Evolutionary conservation across 2,113 vertebrate species (phyloP).

Genomic region (Notothenia rossii): DNA sequence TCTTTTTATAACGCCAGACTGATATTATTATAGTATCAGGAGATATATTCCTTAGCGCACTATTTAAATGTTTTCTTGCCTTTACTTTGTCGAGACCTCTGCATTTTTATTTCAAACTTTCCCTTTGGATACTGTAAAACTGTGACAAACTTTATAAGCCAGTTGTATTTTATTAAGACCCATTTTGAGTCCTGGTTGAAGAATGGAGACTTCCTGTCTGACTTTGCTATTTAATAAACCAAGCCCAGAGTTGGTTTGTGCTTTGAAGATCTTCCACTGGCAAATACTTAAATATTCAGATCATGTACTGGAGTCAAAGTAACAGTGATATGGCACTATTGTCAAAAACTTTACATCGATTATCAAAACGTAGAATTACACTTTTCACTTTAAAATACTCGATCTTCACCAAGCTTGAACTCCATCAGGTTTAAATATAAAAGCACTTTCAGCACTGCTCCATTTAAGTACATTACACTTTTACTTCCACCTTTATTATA

Average conservation of each 20-base stretch:
- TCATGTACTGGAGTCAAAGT: not conserved
- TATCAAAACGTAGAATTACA: too few species aligned
- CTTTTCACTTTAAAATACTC: too few species aligned
- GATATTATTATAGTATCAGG: constrained; percentile 74
- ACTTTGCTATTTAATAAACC: constrained; percentile 97
- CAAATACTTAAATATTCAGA: not conserved
- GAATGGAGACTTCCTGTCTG: constrained; percentile 89
- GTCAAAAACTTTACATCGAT: too few species aligned
- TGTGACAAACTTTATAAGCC: constrained; percentile 97
- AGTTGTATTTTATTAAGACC: constrained; percentile 97
- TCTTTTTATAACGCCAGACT: constrained; percentile 87
- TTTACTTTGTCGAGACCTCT: constrained; percentile 89
- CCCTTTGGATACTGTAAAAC: constrained; percentile 95
- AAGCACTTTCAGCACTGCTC: too few species aligned
- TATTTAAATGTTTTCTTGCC: constrained; percentile 91
- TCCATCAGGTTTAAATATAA: too few species aligned
- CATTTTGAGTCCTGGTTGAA: constrained; percentile 89
- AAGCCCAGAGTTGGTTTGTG: constrained; percentile 78
- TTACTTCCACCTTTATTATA: too few species aligned
- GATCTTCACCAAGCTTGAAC: too few species aligned
- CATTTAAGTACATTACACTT: too few species aligned
- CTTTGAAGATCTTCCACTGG: constrained; percentile 39
- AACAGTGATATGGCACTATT: too few species aligned
- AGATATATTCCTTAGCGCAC: constrained; percentile 77
- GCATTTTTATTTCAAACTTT: constrained; percentile 89